Percentiles rank a stretch among this genome's conserved stretches.
Evolutionary conservation across 1,140 invertebrate genomes (phyloP).

Genomic region (Drosophila carrolli): DNA sequence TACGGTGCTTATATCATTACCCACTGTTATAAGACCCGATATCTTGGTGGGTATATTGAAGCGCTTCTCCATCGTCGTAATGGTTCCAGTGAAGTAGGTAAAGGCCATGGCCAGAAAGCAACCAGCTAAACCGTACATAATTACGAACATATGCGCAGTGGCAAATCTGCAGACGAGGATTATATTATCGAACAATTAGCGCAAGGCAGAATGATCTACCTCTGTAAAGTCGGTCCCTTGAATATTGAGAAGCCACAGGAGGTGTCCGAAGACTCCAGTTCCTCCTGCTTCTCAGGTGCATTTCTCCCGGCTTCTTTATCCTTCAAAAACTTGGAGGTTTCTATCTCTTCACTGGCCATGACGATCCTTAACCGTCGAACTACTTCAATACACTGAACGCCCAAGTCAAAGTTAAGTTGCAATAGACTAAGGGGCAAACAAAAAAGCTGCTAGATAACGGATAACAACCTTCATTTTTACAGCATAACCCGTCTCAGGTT

Average conservation of each 20-base stretch:
- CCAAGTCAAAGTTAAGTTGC: neutral
- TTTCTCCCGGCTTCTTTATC: slow-evolving; percentile 1
- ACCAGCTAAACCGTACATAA: slow-evolving; percentile 90
- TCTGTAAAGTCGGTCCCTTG: slow-evolving; percentile 60
- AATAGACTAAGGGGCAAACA: slow-evolving; percentile 6
- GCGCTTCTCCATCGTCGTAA: slow-evolving; percentile 92
- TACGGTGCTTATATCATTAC: slow-evolving; percentile 86
- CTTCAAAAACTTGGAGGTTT: slow-evolving; percentile 37
- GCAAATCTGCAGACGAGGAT: slow-evolving; percentile 33
- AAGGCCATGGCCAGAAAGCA: slow-evolving; percentile 89
- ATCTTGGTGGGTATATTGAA: slow-evolving; percentile 91
- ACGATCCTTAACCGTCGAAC: slow-evolving; percentile 17
- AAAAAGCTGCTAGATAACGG: slow-evolving; percentile 18
- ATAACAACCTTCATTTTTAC: slow-evolving; percentile 19
- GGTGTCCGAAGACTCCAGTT: slow-evolving; percentile 85
- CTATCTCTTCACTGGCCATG: slow-evolving; percentile 23
- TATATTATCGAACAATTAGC: neutral
- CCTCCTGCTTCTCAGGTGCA: slow-evolving; percentile 3
- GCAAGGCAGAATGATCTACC: slow-evolving; percentile 8
- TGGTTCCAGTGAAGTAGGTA: slow-evolving; percentile 90
- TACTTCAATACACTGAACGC: slow-evolving; percentile 25
- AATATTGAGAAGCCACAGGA: slow-evolving; percentile 88
- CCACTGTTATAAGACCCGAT: slow-evolving; percentile 89
- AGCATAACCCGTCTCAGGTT: slow-evolving; percentile 5
- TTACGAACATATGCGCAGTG: slow-evolving; percentile 90